Base-by-base conservation (phyloP, 2,113 vertebrate species). In the Herpetotheres cachinnans region DNA sequence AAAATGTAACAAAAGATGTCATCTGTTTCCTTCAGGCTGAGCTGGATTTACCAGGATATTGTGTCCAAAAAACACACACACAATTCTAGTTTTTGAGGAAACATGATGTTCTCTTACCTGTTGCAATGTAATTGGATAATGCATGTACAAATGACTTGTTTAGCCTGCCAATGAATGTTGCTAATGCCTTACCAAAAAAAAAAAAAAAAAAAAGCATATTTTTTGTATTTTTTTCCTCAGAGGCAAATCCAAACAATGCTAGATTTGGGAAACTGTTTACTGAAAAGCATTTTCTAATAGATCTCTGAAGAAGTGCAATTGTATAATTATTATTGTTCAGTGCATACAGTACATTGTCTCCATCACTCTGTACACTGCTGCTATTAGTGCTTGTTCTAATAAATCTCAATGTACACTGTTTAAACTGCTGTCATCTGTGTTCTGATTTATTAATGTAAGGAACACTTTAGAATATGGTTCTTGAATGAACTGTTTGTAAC, bases 311-410 rank as follows among this genome's bases (percentile, higher is more conserved):
- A 98, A 99, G 98, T 99, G 99, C 99, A 99, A 99, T 99, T 99
- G 98, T 98, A 98, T 97, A 98, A 98, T 98, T 97, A 93, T 77
- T 97, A 81, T 94, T 96, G 91, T 97, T 97, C 94, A 93, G 93
- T 96, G 97, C 97, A 97, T 95, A 98, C 90, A 99, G 98, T 96
- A 94, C 95, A 82, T 95, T 97, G 98, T 98, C 98, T 98, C 97
- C 98, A 99, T 98, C 98, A 99, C 98, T 97, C 97, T 97, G 95
- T 97, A 97, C 95, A 95, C 97, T 98, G 98, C 99, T 99, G 99
- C 99, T 99, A 98, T 97, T 98, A 98, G 98, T 98, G 99, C 99
- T 99, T 98, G 98, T 99, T 99, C 98, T 98, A 99, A 99, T 99
- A 99, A 99, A 99, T 94, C 96, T 97, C 84, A 92, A 96, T 97